Evolutionary conservation across 2,888 invertebrate genomes (phyloP).

Genomic region (Tholera decimalis): DNA sequence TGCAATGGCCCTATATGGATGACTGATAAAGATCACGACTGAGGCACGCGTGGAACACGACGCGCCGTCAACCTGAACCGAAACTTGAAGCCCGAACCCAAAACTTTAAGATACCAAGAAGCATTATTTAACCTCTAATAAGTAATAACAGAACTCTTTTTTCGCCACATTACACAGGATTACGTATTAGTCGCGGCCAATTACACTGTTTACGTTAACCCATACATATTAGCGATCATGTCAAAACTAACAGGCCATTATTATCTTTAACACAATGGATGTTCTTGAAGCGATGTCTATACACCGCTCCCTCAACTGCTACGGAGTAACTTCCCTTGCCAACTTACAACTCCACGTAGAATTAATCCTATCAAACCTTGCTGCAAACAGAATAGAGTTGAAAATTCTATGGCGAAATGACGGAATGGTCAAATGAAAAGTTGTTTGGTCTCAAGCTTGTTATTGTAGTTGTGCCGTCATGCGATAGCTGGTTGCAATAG

Average conservation of each 20-base stretch:
- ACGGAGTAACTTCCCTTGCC: constrained; percentile 29
- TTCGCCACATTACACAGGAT: too few relatives aligned
- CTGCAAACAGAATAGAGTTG: constrained; percentile 13
- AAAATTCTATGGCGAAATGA: constrained; percentile 12
- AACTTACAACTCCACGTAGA: constrained; percentile 15
- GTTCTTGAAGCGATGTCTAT: constrained; percentile 55
- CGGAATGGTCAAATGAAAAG: not conserved
- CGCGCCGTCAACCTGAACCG: too few relatives aligned
- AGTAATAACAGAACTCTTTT: not conserved
- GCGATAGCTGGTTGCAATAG: constrained; percentile 66
- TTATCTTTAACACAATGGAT: constrained; percentile 54
- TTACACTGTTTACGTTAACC: constrained; percentile 34
- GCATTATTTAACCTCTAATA: not conserved
- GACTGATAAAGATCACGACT: too few relatives aligned
- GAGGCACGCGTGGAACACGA: too few relatives aligned
- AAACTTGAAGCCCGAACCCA: too few relatives aligned
- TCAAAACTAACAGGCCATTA: constrained; percentile 47
- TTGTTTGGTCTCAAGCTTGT: constrained; percentile 47
- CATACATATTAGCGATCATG: constrained; percentile 35
- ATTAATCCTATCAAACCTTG: constrained; percentile 6
- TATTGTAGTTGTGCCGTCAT: constrained; percentile 68
- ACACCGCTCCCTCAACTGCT: constrained; percentile 52
- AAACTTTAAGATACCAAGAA: too few relatives aligned
- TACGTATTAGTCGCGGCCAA: too few relatives aligned
- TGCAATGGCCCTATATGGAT: too few relatives aligned